These are phyloP conservation scores for Caretta caretta DNA, from an alignment of 2,113 vertebrate species.

Conservation along the genomic window DNA sequence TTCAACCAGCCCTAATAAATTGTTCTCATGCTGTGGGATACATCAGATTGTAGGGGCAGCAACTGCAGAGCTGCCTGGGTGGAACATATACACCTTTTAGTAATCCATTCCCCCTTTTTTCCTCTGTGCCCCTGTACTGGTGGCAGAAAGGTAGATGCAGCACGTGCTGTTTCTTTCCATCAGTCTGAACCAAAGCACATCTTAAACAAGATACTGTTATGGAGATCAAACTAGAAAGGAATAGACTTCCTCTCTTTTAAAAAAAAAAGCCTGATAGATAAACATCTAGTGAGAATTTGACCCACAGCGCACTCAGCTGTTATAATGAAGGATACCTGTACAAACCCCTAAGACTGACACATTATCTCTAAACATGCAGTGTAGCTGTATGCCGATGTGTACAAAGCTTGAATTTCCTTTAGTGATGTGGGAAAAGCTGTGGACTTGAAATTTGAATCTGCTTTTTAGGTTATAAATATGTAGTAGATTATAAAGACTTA, in stretches of 20 bases:
- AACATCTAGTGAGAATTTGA: not conserved
- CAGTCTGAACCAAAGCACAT: not conserved
- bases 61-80: not conserved
- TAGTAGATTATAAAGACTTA: not conserved
- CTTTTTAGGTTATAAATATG: slow-evolving; percentile 16
- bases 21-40: not conserved
- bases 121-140: not conserved
- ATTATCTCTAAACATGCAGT: not conserved
- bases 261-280: not conserved
- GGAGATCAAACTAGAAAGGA: no score
- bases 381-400: not conserved
- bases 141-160: not conserved
- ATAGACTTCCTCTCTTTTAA: not conserved
- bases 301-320: not conserved
- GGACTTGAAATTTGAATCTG: slow-evolving; percentile 11
- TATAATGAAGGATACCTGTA: not conserved
- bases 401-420: not conserved
- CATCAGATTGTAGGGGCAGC: not conserved
- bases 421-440: not conserved
- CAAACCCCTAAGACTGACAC: not conserved
- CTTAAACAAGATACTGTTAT: not conserved
- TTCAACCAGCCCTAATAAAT: not conserved
- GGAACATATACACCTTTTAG: not conserved
- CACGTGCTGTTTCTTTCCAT: not conserved
- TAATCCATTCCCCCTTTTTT: not conserved